These are phyloP conservation scores for Hydrophis major DNA, from an alignment of 2,797 vertebrate species.

Conservation along the genomic window DNA sequence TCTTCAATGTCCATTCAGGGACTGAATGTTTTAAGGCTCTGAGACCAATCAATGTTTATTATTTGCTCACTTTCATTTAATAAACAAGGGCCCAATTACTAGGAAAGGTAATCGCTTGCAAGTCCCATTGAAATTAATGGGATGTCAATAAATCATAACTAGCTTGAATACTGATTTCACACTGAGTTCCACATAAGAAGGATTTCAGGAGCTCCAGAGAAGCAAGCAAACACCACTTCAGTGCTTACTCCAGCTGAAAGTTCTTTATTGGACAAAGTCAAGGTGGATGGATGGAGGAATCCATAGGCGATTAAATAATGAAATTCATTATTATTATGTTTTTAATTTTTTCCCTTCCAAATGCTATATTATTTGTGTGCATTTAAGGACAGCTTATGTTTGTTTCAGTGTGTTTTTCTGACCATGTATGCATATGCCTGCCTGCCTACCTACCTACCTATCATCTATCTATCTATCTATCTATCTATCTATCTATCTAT, in stretches of 20 bases:
- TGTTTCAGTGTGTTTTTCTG: not conserved
- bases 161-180: not conserved
- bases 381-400: not conserved
- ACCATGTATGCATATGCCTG: not conserved
- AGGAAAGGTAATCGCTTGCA: not conserved
- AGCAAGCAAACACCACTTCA: not conserved
- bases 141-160: not conserved
- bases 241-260: not conserved
- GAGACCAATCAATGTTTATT: not conserved
- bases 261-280: not conserved
- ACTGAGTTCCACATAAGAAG: not conserved
- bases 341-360: not conserved
- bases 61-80: not conserved
- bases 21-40: not conserved
- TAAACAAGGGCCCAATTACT: not conserved
- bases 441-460: rapidly evolving
- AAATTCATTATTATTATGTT: not conserved
- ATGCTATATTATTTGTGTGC: not conserved
- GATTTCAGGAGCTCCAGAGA: not conserved
- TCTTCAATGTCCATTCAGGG: not conserved
- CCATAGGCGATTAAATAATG: not conserved
- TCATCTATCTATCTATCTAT: too few species aligned
- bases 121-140: not conserved
- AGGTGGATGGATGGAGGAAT: not conserved
- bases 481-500: too few species aligned